These are phyloP conservation scores for Tachysurus fulvidraco DNA, from an alignment of 2,113 vertebrate genomes.

Conservation along the genomic window DNA sequence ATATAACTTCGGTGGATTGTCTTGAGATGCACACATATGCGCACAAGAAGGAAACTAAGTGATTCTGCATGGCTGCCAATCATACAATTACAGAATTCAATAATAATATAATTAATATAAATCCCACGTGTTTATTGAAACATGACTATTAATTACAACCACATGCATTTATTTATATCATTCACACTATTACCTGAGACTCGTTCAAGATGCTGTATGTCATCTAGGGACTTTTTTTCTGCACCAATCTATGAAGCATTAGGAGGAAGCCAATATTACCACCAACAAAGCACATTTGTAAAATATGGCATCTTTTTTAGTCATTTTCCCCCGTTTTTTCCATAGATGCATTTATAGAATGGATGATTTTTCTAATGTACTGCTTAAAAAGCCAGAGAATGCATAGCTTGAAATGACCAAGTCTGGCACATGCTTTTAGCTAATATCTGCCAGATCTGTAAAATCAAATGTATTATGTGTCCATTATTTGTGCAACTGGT, in stretches of 20 bases:
- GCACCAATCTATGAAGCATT: neutral
- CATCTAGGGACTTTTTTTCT: neutral
- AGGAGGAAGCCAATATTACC: neutral
- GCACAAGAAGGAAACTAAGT: neutral
- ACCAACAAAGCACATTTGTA: neutral
- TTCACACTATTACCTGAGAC: neutral
- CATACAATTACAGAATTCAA: neutral
- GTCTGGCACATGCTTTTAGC: slow-evolving; percentile 36
- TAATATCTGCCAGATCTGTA: slow-evolving; percentile 40
- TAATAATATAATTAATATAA: neutral
- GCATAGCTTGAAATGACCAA: neutral
- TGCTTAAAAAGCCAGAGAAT: slow-evolving; percentile 26
- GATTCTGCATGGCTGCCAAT: neutral
- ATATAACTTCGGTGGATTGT: neutral
- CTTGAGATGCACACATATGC: neutral
- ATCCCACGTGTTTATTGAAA: neutral
- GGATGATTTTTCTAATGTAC: neutral
- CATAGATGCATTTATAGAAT: neutral
- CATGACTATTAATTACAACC: neutral
- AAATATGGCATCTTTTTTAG: neutral
- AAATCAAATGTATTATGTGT: slow-evolving; percentile 30
- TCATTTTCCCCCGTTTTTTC: neutral
- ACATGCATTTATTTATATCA: neutral
- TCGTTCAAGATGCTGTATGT: neutral
- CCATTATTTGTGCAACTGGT: slow-evolving; percentile 51